Percentiles rank a stretch among this genome's conserved stretches.
Conservation (phyloP, 2,113 vertebrate genomes). For the Hassar affinis region DNA sequence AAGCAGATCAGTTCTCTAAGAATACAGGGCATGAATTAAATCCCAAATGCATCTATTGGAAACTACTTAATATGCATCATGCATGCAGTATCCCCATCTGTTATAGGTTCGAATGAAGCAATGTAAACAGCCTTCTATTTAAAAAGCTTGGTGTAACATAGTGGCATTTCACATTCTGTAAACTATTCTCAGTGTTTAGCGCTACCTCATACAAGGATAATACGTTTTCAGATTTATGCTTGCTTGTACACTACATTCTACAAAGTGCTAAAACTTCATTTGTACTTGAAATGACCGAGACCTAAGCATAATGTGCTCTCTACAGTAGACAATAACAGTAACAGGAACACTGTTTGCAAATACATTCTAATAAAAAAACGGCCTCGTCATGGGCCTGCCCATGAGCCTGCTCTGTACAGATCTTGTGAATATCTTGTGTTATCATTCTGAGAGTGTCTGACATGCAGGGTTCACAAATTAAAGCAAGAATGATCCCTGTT, state of each 20-base stretch:
- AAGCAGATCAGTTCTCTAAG: background rate
- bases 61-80: conserved; percentile 13
- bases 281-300: background rate
- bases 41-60: background rate
- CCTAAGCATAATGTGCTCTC: background rate
- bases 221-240: background rate
- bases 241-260: conserved; percentile 19
- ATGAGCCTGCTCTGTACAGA: conserved; percentile 1
- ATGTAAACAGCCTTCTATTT: conserved; percentile 17
- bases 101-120: background rate
- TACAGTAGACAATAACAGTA: background rate
- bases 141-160: background rate
- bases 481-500: background rate
- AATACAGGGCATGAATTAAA: conserved; percentile 9
- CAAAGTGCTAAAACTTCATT: background rate
- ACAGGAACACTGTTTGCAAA: conserved; percentile 6
- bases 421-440: background rate
- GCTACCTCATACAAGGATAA: conserved; percentile 5
- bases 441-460: background rate
- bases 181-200: background rate
- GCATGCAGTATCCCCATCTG: conserved; percentile 7
- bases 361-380: conserved; percentile 29
- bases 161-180: conserved; percentile 10
- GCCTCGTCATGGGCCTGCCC: conserved; percentile 36
- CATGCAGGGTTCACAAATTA: conserved; percentile 2